Percentiles rank a stretch among this genome's conserved stretches.
These are phyloP conservation scores for Aricia agestis DNA, from an alignment of 1,140 invertebrate genomes.

Conservation along the genomic window DNA sequence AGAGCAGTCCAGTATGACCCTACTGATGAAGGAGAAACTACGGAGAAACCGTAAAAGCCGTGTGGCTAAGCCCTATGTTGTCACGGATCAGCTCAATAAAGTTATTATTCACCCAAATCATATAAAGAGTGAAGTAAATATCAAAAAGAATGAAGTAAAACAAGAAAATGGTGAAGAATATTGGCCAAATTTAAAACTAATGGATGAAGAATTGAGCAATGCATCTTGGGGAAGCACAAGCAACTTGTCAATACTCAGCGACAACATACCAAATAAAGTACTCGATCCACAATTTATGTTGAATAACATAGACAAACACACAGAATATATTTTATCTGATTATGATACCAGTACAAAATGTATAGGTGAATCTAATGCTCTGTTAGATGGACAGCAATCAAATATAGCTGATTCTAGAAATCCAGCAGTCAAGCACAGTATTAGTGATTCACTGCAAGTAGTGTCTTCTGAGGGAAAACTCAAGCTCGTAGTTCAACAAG, in stretches of 20 bases:
- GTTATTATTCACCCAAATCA: constrained; percentile 26
- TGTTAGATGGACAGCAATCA: not conserved
- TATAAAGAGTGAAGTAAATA: constrained; percentile 17
- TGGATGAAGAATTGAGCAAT: constrained; percentile 45
- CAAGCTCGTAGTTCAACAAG: constrained; percentile 45
- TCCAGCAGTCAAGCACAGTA: not conserved
- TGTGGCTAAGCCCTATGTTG: constrained; percentile 24
- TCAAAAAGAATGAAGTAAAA: not conserved
- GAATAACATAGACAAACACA: constrained; percentile 40
- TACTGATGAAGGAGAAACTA: constrained; percentile 28
- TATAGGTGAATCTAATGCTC: constrained; percentile 32
- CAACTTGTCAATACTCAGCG: constrained; percentile 37
- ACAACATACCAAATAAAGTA: constrained; percentile 26
- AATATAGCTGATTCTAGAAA: not conserved
- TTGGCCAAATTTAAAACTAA: constrained; percentile 32
- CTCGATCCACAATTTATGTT: constrained; percentile 34
- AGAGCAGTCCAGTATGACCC: constrained; percentile 28
- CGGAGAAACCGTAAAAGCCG: constrained; percentile 9
- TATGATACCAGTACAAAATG: not conserved
- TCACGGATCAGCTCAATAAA: constrained; percentile 27
- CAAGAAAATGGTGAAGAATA: not conserved
- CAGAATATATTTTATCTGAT: constrained; percentile 18
- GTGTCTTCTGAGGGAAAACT: constrained; percentile 28
- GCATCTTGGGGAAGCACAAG: constrained; percentile 41
- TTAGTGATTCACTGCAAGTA: constrained; percentile 31